Evolutionary conservation across 1,140 invertebrate species (phyloP), one percentile per base, ranked within the genome.

Genomic region (Hyposmocoma kahamanoa): DNA sequence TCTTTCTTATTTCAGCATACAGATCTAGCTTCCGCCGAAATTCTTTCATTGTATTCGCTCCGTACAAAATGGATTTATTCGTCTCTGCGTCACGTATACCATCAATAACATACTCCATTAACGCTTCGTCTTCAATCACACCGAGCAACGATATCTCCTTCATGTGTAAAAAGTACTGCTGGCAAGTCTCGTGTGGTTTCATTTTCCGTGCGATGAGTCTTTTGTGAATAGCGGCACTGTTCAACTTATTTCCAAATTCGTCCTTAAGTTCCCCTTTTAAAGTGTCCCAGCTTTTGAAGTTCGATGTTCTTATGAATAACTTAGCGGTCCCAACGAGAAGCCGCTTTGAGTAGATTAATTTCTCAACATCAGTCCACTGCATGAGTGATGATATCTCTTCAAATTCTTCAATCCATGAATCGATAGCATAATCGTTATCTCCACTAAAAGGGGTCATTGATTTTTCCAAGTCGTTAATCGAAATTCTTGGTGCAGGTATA

Each of bases 71-170:
- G 13, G 39, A 32, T 58, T 80, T 82, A 3, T 42, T 52, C n/a
- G 50, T 43, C 18, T 68, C 64, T n/a, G 8, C 0, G 36, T 75
- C 73, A 19, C 58, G 50, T 17, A 78, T 68, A 3, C 72, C 79
- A 41, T 76, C 64, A n/a, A 80, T 73, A 8, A 77, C 67, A 43
- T 80, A 77, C 19, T 67, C 55, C 6, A 79, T 68, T 11, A 72
- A 18, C 1, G 65, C 54, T 5, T 28, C 44, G n/a, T 62, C 52
- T 42, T 78, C 75, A 24, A 76, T 45, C 5, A 64, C 45, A 1
- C 49, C 66, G 39, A 67, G 64, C 6, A 59, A 26, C 9, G 66
- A 64, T n/a, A 74, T 59, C 24, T 72, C 66, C 22, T 55, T 54
- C 56, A 55, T 55, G 1, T 4, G 8, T 0, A 61, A 22, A 24